A percentile compares a stretch with the other conserved stretches of the same genome.
Conservation (phyloP, 2,797 vertebrate genomes). For the Bryconaethiops microstoma region DNA sequence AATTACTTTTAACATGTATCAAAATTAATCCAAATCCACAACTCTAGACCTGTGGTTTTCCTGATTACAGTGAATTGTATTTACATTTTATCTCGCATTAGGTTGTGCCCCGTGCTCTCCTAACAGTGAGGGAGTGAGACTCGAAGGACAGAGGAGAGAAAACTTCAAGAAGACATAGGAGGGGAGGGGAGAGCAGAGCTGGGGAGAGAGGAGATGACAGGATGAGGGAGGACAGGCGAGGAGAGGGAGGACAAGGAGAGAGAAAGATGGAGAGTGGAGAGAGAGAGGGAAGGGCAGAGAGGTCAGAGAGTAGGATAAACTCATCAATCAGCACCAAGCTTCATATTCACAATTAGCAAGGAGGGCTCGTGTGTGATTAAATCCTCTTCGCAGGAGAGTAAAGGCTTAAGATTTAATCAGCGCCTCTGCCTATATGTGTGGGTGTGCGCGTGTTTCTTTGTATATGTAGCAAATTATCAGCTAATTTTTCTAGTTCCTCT, state of each 20-base stretch:
- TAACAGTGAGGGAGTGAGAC: not conserved
- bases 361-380: constrained; percentile 72
- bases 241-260: constrained; percentile 15
- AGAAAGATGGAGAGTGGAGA: constrained; percentile 21
- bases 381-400: constrained; percentile 70
- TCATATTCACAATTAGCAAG: constrained; percentile 73
- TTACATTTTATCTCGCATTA: not conserved
- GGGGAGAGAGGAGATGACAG: constrained; percentile 36
- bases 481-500: not conserved
- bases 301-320: constrained; percentile 66
- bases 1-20: too few relatives aligned
- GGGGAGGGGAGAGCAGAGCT: not conserved
- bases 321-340: constrained; percentile 71
- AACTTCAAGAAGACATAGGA: constrained; percentile 40
- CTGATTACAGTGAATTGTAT: not conserved
- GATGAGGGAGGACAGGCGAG: not conserved
- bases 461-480: not conserved
- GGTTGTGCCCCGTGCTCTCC: not conserved
- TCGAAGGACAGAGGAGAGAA: constrained; percentile 46
- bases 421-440: constrained; percentile 53
- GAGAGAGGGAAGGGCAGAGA: constrained; percentile 39
- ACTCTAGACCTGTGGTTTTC: not conserved
- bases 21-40: not conserved
- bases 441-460: constrained; percentile 52
- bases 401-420: constrained; percentile 70